Evolutionary conservation across 1,140 invertebrate species (phyloP).

Genomic region (Ladona fulva): DNA sequence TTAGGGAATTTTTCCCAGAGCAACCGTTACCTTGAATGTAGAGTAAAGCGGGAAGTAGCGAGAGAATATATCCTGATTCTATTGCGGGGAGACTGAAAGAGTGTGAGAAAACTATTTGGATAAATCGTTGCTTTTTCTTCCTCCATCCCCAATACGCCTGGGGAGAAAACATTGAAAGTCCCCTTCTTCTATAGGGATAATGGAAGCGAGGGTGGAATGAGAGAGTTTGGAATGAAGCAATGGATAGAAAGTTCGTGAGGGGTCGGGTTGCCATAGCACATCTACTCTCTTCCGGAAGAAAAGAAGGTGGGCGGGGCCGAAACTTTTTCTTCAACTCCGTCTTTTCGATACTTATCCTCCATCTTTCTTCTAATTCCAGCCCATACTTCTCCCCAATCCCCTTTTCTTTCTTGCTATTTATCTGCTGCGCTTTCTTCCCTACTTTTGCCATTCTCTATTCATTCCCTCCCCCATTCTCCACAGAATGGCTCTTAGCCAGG

Average conservation of each 20-base stretch:
- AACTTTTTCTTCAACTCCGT: background rate
- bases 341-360: conserved; percentile 5
- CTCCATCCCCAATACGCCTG: too few relatives aligned
- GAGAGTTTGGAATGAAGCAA: background rate
- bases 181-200: background rate
- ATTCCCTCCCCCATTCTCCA: too few relatives aligned
- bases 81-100: background rate
- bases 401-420: background rate
- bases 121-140: conserved; percentile 7
- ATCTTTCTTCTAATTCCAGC: background rate
- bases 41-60: background rate
- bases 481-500: too few relatives aligned
- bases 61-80: background rate
- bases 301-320: background rate
- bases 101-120: background rate
- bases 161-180: background rate
- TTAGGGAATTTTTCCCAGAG: background rate
- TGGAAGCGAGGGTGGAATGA: background rate
- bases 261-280: background rate
- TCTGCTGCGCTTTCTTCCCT: background rate
- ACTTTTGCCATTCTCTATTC: too few relatives aligned
- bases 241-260: background rate
- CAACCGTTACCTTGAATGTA: background rate
- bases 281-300: background rate
- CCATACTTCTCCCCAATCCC: background rate